Conservation (phyloP, 92 coral and sea anemone genomes). For the Phymanthus crucifer region DNA sequence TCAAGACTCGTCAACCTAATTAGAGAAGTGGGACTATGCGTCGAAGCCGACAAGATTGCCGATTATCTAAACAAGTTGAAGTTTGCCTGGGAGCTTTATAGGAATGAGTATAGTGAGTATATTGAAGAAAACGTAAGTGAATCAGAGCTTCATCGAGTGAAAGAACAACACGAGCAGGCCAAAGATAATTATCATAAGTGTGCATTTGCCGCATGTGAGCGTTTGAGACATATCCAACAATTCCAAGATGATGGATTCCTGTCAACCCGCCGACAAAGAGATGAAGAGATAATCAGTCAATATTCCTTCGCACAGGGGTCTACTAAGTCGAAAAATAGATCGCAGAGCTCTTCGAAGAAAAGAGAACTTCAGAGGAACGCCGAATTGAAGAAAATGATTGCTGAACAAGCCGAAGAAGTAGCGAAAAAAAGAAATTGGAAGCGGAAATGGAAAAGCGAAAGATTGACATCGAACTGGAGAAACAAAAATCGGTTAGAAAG, state of each 20-base stretch:
- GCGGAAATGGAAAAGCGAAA: slow-evolving; percentile 49
- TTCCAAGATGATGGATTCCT: background rate
- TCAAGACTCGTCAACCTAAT: slow-evolving; percentile 28
- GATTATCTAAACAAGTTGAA: slow-evolving; percentile 29
- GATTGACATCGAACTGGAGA: slow-evolving; percentile 40
- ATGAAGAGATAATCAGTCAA: background rate
- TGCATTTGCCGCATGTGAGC: background rate
- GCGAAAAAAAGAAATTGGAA: slow-evolving; percentile 38
- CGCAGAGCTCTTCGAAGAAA: slow-evolving; percentile 27
- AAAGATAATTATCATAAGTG: background rate
- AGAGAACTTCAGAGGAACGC: slow-evolving; percentile 32
- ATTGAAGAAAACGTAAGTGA: background rate
- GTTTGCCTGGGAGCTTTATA: slow-evolving; percentile 21
- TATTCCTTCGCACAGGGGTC: slow-evolving; percentile 18
- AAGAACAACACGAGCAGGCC: background rate
- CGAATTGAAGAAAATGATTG: slow-evolving; percentile 36
- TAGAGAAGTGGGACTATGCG: background rate
- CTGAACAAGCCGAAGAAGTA: slow-evolving; percentile 40
- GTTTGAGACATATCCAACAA: background rate
- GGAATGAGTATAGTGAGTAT: slow-evolving; percentile 15
- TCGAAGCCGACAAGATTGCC: slow-evolving; percentile 11
- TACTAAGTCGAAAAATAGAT: slow-evolving; percentile 24
- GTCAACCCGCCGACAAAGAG: background rate
- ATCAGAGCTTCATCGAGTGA: slow-evolving; percentile 25
- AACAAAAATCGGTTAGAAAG: slow-evolving; percentile 16